Evolutionary conservation across 2,797 vertebrate species (phyloP), one percentile per base, ranked within the genome.

Genomic region (Onychomys leucogaster): DNA sequence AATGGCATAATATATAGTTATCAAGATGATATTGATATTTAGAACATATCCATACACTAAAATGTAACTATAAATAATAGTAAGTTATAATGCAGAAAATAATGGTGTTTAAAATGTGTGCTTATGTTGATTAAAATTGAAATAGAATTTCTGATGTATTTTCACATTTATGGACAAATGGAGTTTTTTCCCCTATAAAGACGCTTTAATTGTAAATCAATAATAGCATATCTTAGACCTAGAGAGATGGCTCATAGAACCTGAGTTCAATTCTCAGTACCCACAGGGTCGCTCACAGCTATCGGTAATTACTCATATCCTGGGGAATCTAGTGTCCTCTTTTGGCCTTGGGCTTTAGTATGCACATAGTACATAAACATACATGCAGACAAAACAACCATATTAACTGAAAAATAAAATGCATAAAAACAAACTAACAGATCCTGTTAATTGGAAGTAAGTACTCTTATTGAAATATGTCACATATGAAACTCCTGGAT

Each of bases 11-110:
- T 77, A 87, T 71, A 77, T 52, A 75, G 4, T 8, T 75, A 84
- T 84, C 63, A 88, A 92, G 69, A 94, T 75, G 55, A 71, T 75
- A 69, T 41, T 59, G 37, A 13, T 55, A 90, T 87, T 97, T 90
- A 92, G 69, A 83, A 17, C 12, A 92, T 75, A 52, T 75, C 10
- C 37, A 43, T n/a, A 78, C 5, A 83, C 25, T 76, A 43, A 92
- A 83, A 92, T 84, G 32, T 90, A n/a, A 80, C 83, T 95, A 76
- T 92, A 59, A 46, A 63, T 95, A 92, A 57, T 67, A 88, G 34
- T 81, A 84, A 84, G 0, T 41, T 81, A 71, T 43, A 82, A 69
- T 32, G 43, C 25, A 81, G 19, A 87, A 41, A 3, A 52, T 14
- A 91, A 41, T 86, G 27, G 71, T 89, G 34, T 71, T 88, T 77